Evolutionary conservation across 1,140 invertebrate genomes (phyloP).

Genomic region (Scaptomyza hsui): DNA sequence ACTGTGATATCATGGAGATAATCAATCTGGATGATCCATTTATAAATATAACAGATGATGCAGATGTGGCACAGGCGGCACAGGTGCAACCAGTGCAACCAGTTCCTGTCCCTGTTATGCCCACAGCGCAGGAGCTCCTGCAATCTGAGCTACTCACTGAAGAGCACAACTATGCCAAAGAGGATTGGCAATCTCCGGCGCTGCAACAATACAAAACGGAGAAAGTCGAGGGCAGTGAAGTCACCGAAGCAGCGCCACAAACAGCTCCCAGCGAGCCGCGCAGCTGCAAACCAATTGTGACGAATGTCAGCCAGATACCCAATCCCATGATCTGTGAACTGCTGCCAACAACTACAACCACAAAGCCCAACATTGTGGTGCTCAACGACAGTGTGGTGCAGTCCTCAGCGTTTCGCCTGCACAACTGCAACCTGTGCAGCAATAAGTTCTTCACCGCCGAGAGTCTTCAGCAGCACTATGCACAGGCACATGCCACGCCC

Average conservation of each 20-base stretch:
- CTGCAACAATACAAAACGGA: conserved; percentile 73
- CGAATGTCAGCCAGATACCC: conserved; percentile 74
- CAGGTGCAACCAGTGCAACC: conserved; percentile 15
- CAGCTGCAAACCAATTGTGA: conserved; percentile 77
- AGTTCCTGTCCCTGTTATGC: conserved; percentile 5
- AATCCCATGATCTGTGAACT: conserved; percentile 59
- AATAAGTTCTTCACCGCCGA: conserved; percentile 74
- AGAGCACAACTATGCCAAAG: conserved; percentile 81
- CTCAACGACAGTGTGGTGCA: conserved; percentile 81
- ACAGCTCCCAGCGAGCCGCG: conserved; percentile 29
- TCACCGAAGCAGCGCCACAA: neutral
- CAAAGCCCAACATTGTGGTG: conserved; percentile 79
- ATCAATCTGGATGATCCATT: conserved; percentile 81
- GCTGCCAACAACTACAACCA: conserved; percentile 33
- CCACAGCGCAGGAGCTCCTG: conserved; percentile 60
- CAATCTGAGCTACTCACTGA: conserved; percentile 71
- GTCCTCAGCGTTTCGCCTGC: conserved; percentile 71
- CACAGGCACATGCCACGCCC: conserved; percentile 39
- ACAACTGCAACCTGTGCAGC: conserved; percentile 66
- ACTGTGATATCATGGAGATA: conserved; percentile 83
- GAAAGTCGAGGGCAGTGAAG: conserved; percentile 54
- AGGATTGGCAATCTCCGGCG: conserved; percentile 63
- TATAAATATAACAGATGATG: conserved; percentile 78
- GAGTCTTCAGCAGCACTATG: conserved; percentile 70
- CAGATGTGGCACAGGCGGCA: conserved; percentile 49